Evolutionary conservation across 2,888 invertebrate genomes (phyloP).

Genomic region (Microctonus brassicae): DNA sequence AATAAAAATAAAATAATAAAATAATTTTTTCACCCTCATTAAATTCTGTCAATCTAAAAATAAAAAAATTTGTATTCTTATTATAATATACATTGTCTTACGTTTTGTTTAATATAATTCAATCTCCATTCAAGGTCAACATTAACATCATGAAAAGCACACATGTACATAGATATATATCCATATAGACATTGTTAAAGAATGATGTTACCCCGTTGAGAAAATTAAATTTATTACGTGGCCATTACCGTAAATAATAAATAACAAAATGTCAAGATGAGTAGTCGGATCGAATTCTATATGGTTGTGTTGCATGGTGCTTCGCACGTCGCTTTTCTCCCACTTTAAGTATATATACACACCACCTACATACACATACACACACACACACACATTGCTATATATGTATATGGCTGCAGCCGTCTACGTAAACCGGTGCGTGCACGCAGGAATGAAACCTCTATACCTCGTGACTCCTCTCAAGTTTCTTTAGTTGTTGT

Average conservation of each 20-base stretch:
- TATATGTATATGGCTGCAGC: slow-evolving; percentile 46
- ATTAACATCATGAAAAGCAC: too few relatives aligned
- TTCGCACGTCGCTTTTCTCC: neutral
- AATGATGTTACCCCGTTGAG: neutral
- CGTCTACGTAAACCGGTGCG: slow-evolving; percentile 46
- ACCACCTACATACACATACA: slow-evolving; percentile 15
- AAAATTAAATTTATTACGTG: slow-evolving; percentile 5
- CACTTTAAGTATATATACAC: neutral
- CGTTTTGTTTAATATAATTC: too few relatives aligned
- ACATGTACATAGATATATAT: neutral
- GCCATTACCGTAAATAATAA: neutral
- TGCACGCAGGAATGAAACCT: slow-evolving; percentile 52
- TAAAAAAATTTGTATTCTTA: too few relatives aligned
- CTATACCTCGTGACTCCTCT: slow-evolving; percentile 6
- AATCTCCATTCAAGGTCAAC: too few relatives aligned
- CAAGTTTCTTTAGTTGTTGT: slow-evolving; percentile 60
- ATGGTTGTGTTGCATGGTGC: neutral
- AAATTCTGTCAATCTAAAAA: too few relatives aligned
- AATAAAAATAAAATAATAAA: too few relatives aligned
- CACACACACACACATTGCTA: slow-evolving; percentile 20
- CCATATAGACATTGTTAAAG: neutral
- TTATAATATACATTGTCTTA: too few relatives aligned
- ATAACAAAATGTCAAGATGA: slow-evolving; percentile 5
- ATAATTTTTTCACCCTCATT: too few relatives aligned
- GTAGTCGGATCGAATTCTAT: slow-evolving; percentile 3